Percentiles rank a stretch among this genome's conserved stretches.
phyloP scores from a whole-genome alignment of 2,888 invertebrate genomes.

The Platerodrilus igneus region DNA sequence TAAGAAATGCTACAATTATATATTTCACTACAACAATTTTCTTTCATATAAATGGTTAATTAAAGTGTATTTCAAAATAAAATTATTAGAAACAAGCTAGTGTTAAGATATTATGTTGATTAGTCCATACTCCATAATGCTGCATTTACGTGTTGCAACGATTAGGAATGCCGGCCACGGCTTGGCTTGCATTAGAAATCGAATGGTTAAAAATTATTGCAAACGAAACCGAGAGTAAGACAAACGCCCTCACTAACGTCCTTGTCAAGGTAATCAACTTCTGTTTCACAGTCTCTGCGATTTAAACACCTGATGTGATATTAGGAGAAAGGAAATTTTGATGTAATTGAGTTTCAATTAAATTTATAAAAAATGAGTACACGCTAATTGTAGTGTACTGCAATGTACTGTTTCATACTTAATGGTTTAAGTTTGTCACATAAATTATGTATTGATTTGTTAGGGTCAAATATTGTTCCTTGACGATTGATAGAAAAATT shows the following conservation, averaged over 20 bases:
- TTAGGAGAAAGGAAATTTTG: constrained; percentile 22
- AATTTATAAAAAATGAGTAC: too few relatives aligned
- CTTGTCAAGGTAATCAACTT: constrained; percentile 43
- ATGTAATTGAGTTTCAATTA: constrained; percentile 9
- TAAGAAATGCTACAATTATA: too few relatives aligned
- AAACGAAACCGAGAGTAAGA: constrained; percentile 21
- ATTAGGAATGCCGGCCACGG: constrained; percentile 32
- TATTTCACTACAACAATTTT: constrained; percentile 14
- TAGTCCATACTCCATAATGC: too few relatives aligned
- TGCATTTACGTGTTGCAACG: constrained; percentile 31
- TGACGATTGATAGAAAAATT: too few relatives aligned
- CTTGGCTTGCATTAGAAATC: constrained; percentile 25
- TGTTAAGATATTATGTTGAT: constrained; percentile 29
- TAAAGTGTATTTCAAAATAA: constrained; percentile 19
- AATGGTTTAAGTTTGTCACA: too few relatives aligned
- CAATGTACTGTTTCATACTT: too few relatives aligned
- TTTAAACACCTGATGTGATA: constrained; percentile 18
- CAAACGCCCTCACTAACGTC: constrained; percentile 40
- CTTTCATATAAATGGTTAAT: constrained; percentile 12
- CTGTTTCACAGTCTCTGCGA: constrained; percentile 23
- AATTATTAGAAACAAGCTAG: constrained; percentile 14
- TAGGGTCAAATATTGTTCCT: too few relatives aligned
- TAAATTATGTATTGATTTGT: too few relatives aligned
- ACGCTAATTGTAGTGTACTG: too few relatives aligned
- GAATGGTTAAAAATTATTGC: constrained; percentile 24